phyloP scores from a whole-genome alignment of 2,113 vertebrate genomes.

The Trogon melanurus region DNA sequence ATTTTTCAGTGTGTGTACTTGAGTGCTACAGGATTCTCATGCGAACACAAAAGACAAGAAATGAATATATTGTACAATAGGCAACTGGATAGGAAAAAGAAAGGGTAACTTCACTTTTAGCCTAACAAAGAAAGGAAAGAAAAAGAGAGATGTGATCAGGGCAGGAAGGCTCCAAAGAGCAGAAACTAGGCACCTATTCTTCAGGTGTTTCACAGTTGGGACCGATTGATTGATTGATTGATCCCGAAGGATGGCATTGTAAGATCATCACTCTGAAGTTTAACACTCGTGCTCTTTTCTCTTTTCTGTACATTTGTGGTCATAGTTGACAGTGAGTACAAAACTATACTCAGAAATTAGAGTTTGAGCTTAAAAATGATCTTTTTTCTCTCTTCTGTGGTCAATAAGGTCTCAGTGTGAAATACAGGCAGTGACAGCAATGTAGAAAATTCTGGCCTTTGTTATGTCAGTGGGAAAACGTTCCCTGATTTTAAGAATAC shows the following conservation, averaged over 20 bases:
- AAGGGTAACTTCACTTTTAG: slow-evolving; percentile 38
- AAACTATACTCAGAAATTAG: not conserved
- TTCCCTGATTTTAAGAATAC: not conserved
- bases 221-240: not conserved
- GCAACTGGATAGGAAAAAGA: slow-evolving; percentile 54
- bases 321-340: not conserved
- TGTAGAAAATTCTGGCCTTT: not conserved
- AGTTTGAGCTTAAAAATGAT: not conserved
- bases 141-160: not conserved
- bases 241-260: not conserved
- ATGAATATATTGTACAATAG: slow-evolving; percentile 49
- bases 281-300: not conserved
- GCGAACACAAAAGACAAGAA: slow-evolving; percentile 55
- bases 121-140: not conserved
- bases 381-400: not conserved
- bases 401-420: not conserved
- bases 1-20: slow-evolving; percentile 51
- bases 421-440: not conserved
- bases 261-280: not conserved
- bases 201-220: not conserved
- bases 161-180: not conserved
- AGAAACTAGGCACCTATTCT: not conserved
- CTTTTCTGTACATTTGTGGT: not conserved
- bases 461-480: not conserved
- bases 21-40: slow-evolving; percentile 44